Base-by-base conservation (phyloP, 2,113 vertebrate species). In the Sphaerodactylus townsendi region DNA sequence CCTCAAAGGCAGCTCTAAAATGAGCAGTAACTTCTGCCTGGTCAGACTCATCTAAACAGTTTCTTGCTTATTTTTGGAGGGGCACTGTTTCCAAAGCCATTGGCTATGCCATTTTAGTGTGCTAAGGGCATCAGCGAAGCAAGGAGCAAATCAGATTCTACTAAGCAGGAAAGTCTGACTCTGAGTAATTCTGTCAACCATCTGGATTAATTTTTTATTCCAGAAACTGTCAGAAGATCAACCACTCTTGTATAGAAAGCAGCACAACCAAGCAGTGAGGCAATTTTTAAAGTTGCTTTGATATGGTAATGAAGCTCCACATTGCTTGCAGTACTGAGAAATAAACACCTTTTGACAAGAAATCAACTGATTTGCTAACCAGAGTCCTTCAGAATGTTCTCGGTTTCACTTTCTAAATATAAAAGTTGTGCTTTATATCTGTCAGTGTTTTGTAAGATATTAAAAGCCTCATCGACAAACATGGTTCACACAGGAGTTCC, bases 261-360 rank as follows among this genome's bases (percentile, higher is more conserved):
- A 4, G 28, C 73, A 46, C 8, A 77, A 41, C n/a, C 2, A 2
- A 0, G 0, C 65, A 46, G 39, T 3, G 44, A 17, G 41, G 53
- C 5, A 5, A 1, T 44, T 75, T 13, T 11, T 21, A 2, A 23
- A 56, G 48, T 37, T 3, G 5, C 72, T 77, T 77, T n/a, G 3
- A 0, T 41, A 10, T 23, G 66, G n/a, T 28, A 56, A 33, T 39
- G 2, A 1, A 0, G 6, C 56, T 21, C n/a, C 59, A n/a, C 70
- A 62, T 44, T 37, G 7, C 7, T 25, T 30, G 14, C 19, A n/a
- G 15, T 37, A 0, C 30, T 23, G n/a, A 7, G 25, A n/a, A 74
- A 53, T 17, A 33, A 70, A 77, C 50, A 2, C 2, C 50, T 62
- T 19, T 77, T 35, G 68, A 30, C 41, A 19, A 48, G 81, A 72